Evolutionary conservation across 2,113 vertebrate species (phyloP).

Genomic region (Pontoporia blainvillei): DNA sequence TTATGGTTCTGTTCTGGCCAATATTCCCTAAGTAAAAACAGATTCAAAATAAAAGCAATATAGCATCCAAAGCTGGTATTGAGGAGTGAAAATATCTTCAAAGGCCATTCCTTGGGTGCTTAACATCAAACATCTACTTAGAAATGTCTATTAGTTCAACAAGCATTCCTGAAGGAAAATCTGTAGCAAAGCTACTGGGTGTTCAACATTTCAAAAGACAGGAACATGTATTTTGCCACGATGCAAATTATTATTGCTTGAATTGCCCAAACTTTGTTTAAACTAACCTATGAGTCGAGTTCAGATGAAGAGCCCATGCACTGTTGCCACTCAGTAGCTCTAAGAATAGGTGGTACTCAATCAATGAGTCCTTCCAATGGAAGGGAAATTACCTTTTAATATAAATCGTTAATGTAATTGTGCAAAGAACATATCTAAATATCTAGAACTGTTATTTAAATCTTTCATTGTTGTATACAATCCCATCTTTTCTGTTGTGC

Average conservation of each 20-base stretch:
- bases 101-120: not conserved
- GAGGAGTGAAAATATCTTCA: conserved; percentile 4
- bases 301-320: not conserved
- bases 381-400: conserved; percentile 26
- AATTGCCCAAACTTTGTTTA: conserved; percentile 24
- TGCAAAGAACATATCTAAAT: not conserved
- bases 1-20: not conserved
- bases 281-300: not conserved
- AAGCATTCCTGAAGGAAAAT: conserved; percentile 2
- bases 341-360: not conserved
- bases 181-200: not conserved
- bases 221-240: not conserved
- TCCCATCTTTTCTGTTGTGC: not conserved
- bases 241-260: conserved; percentile 13
- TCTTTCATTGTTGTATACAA: not conserved
- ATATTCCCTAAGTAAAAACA: not conserved
- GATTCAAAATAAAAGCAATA: conserved; percentile 40
- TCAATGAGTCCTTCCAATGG: not conserved
- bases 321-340: not conserved
- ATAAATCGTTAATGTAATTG: conserved; percentile 22
- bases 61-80: not conserved
- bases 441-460: not conserved
- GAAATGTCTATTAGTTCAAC: conserved; percentile 26
- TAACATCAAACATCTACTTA: conserved; percentile 21
- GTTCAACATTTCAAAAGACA: conserved; percentile 18